Evolutionary conservation across 2,113 vertebrate species (phyloP).

Genomic region (Artemisiospiza belli): DNA sequence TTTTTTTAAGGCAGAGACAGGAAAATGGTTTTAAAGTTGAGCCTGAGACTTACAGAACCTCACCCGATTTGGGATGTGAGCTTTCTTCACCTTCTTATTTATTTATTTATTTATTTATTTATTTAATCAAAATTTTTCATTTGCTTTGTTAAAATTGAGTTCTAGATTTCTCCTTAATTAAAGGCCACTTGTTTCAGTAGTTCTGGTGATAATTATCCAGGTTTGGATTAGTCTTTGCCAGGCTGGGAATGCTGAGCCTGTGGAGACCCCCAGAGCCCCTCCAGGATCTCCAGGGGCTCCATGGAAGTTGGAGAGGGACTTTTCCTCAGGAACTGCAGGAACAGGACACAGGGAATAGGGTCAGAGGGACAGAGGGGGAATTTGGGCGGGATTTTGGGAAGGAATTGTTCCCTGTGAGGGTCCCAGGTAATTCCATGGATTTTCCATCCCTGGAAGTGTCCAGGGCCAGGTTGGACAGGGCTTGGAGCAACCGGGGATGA

Average conservation of each 20-base stretch:
- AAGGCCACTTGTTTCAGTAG: background rate
- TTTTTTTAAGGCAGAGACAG: background rate
- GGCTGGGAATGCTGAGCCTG: background rate
- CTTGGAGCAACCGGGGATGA: background rate
- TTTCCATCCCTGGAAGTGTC: background rate
- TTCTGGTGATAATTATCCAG: background rate
- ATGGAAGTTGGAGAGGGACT: background rate
- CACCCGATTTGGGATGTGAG: rapidly evolving
- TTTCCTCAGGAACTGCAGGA: background rate
- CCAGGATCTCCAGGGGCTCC: background rate
- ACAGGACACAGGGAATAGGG: background rate
- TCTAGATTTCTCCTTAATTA: background rate
- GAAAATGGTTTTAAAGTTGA: background rate
- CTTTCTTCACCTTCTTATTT: background rate
- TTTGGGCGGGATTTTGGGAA: rapidly evolving
- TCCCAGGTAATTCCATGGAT: background rate
- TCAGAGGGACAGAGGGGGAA: background rate
- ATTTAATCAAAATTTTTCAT: rapidly evolving
- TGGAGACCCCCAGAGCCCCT: background rate
- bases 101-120: too few species aligned
- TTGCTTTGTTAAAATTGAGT: background rate
- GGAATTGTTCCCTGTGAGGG: background rate
- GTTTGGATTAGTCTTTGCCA: background rate
- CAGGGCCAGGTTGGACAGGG: rapidly evolving
- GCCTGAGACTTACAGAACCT: background rate